Conservation (phyloP, 1,140 invertebrate genomes). For the Drosophila littoralis region DNA sequence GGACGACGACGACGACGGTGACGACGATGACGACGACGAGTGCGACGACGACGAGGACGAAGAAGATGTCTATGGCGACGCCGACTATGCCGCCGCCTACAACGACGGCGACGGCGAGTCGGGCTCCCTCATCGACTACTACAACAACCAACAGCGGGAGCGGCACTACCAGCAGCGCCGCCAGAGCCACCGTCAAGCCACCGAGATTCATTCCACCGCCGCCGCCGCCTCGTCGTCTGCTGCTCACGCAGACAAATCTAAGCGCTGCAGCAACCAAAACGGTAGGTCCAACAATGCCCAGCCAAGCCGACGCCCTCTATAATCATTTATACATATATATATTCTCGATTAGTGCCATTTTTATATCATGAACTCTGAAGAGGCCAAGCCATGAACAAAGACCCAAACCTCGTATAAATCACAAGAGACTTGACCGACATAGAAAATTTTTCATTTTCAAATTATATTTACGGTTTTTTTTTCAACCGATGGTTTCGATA, state of each 20-base stretch:
- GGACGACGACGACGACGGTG: background rate
- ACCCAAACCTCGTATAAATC: no score
- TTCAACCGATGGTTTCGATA: no score
- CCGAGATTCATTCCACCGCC: slow-evolving; percentile 81
- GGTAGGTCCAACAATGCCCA: slow-evolving; percentile 18
- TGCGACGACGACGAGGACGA: slow-evolving; percentile 1
- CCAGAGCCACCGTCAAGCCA: slow-evolving; percentile 70
- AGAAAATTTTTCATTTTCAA: no score
- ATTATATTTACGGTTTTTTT: no score
- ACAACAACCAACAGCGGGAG: slow-evolving; percentile 83
- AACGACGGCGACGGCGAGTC: slow-evolving; percentile 64
- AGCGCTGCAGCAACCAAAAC: slow-evolving; percentile 57
- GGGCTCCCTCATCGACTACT: slow-evolving; percentile 78
- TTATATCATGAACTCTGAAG: no score
- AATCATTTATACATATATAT: no score
- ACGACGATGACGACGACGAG: slow-evolving; percentile 9
- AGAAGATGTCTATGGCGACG: slow-evolving; percentile 32
- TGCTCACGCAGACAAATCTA: slow-evolving; percentile 79
- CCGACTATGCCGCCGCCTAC: slow-evolving; percentile 28
- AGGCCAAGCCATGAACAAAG: no score
- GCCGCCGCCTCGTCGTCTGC: slow-evolving; percentile 79
- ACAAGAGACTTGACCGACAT: no score
- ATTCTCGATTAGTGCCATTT: no score
- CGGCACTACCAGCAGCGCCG: slow-evolving; percentile 74
- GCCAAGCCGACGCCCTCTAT: background rate